phyloP scores from a whole-genome alignment of 2,113 vertebrate genomes.

The Dendropsophus ebraccatus region DNA sequence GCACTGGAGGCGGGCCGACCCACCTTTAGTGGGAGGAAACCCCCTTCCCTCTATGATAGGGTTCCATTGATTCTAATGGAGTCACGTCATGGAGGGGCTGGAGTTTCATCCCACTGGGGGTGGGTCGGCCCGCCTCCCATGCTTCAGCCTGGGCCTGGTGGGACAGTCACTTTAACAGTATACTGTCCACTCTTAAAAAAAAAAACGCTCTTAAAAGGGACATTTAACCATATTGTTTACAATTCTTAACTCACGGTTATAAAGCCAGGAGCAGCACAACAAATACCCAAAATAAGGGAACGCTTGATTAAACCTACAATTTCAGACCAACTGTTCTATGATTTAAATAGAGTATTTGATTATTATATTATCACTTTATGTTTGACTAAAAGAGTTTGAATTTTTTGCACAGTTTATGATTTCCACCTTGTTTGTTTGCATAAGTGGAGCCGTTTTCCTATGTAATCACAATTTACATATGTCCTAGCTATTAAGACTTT shows the following conservation, averaged over 20 bases:
- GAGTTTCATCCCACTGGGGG: too few species aligned
- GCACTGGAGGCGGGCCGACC: too few species aligned
- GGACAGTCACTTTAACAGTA: too few species aligned
- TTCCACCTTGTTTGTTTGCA: neutral
- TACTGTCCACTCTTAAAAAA: neutral
- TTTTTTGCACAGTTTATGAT: slow-evolving; percentile 7
- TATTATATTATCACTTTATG: neutral
- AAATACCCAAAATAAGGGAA: too few species aligned
- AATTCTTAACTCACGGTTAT: neutral
- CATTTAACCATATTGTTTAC: too few species aligned
- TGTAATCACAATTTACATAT: slow-evolving; percentile 21
- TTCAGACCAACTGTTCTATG: neutral
- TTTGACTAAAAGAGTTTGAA: neutral
- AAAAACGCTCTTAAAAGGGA: neutral
- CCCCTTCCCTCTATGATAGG: too few species aligned
- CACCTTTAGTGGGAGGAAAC: too few species aligned
- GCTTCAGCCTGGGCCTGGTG: too few species aligned
- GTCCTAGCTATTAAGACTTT: neutral
- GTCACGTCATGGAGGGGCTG: too few species aligned
- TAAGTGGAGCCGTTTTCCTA: neutral
- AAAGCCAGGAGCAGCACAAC: neutral
- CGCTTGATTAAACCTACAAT: neutral
- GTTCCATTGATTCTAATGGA: too few species aligned
- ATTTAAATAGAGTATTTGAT: neutral
- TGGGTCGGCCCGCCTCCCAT: too few species aligned